Conservation (phyloP, 92 coral and sea anemone genomes). For the Pocillopora grandis region DNA sequence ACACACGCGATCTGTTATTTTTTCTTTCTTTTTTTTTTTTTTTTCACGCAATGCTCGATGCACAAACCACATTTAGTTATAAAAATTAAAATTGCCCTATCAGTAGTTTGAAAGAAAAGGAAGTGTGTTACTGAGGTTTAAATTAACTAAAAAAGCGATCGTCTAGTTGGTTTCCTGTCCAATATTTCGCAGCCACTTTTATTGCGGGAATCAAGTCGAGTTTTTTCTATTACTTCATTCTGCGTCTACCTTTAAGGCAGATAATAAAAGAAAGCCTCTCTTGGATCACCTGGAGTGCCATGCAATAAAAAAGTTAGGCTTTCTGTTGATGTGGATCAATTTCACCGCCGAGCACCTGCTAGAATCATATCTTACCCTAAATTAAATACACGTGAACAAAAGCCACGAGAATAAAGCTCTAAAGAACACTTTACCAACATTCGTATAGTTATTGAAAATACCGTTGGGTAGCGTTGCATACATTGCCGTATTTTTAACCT, state of each 20-base stretch:
- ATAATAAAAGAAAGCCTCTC: slow-evolving; percentile 24
- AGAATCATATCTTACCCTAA: slow-evolving; percentile 11
- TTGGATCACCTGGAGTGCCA: slow-evolving; percentile 35
- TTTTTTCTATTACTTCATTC: neutral
- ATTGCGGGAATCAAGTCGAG: neutral
- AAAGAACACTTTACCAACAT: slow-evolving; percentile 17
- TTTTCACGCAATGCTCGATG: slow-evolving; percentile 18
- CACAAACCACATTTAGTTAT: slow-evolving; percentile 15
- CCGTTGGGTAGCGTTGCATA: slow-evolving; percentile 18
- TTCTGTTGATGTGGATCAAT: slow-evolving; percentile 17
- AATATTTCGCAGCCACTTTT: slow-evolving; percentile 12
- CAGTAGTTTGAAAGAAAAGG: neutral
- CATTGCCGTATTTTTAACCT: slow-evolving; percentile 26
- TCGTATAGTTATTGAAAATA: slow-evolving; percentile 17
- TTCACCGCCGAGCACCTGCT: slow-evolving; percentile 41
- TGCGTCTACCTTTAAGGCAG: slow-evolving; percentile 4
- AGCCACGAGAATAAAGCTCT: neutral
- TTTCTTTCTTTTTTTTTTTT: neutral
- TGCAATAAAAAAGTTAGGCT: slow-evolving; percentile 23
- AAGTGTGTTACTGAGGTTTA: slow-evolving; percentile 2
- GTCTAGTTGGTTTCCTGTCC: slow-evolving; percentile 10
- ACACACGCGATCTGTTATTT: neutral
- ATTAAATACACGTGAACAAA: slow-evolving; percentile 34
- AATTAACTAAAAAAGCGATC: neutral
- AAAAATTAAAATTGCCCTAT: slow-evolving; percentile 29